Evolutionary conservation across 1,140 invertebrate genomes (phyloP).

Genomic region (Alviniconcha marisindica): DNA sequence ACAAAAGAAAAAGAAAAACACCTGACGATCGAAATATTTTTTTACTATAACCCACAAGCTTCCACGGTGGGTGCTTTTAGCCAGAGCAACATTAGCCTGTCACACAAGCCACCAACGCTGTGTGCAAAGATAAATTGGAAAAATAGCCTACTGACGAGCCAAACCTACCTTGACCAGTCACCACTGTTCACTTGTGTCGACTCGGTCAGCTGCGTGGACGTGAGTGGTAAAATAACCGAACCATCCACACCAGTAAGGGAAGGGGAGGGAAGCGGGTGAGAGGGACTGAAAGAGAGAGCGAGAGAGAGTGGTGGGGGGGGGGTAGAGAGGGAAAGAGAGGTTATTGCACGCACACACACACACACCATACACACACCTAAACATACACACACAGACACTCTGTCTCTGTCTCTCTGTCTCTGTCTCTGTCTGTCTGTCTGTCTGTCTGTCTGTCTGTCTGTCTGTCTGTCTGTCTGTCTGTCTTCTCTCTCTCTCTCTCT

Average conservation of each 20-base stretch:
- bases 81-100: background rate
- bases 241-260: background rate
- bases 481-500: background rate
- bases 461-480: background rate
- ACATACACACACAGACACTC: no score
- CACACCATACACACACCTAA: no score
- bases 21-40: background rate
- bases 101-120: background rate
- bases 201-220: background rate
- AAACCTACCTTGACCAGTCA: background rate
- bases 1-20: background rate
- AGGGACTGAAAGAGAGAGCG: background rate
- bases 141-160: background rate
- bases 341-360: background rate
- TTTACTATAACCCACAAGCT: background rate
- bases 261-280: background rate
- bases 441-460: background rate
- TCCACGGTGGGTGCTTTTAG: no score
- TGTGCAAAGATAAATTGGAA: background rate
- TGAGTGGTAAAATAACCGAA: background rate
- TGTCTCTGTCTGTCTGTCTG: background rate
- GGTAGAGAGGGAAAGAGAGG: background rate
- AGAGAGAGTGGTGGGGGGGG: background rate
- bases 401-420: background rate
- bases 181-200: background rate